Evolutionary conservation across 2,113 vertebrate genomes (phyloP), one percentile per base, ranked within the genome.

Genomic region (Haemorhous mexicanus): DNA sequence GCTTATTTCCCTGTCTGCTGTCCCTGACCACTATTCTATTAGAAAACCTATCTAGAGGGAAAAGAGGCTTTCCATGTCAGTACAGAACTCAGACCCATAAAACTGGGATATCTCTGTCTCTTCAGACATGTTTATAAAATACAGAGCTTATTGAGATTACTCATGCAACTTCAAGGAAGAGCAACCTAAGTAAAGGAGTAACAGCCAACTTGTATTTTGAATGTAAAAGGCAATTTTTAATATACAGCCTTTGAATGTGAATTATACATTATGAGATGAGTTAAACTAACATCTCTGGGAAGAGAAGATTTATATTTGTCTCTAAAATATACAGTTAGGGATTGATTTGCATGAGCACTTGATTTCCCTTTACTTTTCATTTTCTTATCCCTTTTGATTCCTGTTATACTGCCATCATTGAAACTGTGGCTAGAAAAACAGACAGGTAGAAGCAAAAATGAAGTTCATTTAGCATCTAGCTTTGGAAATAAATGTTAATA

Each of bases 401-500:
- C 46, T 86, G 77, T 95, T 96, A 92, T 84, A 86, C 87, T 88
- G 72, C 44, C 66, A 55, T 95, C 66, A 56, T 47, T 95, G 77
- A 86, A 80, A 24, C 16, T 35, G 21, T 5, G 5, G 32, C 41
- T 82, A 53, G 66, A 82, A 91, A 84, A 41, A 72, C 43, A 61
- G 91, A 87, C 84, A 95, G 81, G 66, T 41, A 50, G 84, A 81
- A 83, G 70, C 7, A 84, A 94, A 94, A 91, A 6, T 15, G 44
- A 89, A 92, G 44, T 64, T 87, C 37, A 1, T 87, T 89, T 92
- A 91, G 18, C 52, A 66, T 62, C 74, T 49, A 79, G 49, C 58
- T 91, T 82, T 95, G 62, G n/a, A 95, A 87, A 87, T 91, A 89
- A 95, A 95, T 93, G 87, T 76, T 97, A 95, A 91, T 84, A 95